phyloP scores from a whole-genome alignment of 2,797 vertebrate species.

The Epinephelus coioides region DNA sequence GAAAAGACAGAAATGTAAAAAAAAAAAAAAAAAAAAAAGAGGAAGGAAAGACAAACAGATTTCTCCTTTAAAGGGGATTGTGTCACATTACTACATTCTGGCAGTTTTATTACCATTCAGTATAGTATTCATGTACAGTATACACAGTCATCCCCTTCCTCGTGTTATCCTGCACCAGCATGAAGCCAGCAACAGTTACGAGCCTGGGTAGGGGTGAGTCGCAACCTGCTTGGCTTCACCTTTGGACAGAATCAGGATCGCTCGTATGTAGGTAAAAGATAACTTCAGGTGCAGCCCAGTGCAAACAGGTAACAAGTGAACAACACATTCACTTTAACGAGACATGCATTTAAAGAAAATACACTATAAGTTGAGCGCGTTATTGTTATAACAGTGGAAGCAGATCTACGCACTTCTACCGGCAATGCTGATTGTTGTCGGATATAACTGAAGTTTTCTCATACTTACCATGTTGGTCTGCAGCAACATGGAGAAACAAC shows the following conservation, averaged over 20 bases:
- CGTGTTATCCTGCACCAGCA: too few relatives aligned
- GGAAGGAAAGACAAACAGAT: too few relatives aligned
- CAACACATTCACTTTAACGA: background rate
- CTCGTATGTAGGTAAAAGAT: background rate
- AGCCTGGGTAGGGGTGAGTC: background rate
- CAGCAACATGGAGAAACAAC: constrained; percentile 30
- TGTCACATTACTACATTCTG: background rate
- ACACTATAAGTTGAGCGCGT: background rate
- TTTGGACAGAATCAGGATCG: background rate
- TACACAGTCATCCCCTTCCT: too few relatives aligned
- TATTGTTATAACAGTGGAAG: background rate
- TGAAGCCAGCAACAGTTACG: background rate
- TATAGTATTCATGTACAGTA: background rate
- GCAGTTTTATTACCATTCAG: background rate
- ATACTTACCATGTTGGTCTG: constrained; percentile 59
- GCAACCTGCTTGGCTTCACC: background rate
- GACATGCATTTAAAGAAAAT: background rate
- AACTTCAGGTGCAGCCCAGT: background rate
- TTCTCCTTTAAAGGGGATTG: background rate
- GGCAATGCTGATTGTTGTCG: too few relatives aligned
- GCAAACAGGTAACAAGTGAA: background rate
- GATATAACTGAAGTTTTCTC: too few relatives aligned
- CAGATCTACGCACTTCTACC: background rate
- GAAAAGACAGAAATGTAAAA: background rate
- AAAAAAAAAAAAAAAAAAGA: background rate